phyloP scores from a whole-genome alignment of 2,797 vertebrate genomes.

The Babyrousa celebensis region DNA sequence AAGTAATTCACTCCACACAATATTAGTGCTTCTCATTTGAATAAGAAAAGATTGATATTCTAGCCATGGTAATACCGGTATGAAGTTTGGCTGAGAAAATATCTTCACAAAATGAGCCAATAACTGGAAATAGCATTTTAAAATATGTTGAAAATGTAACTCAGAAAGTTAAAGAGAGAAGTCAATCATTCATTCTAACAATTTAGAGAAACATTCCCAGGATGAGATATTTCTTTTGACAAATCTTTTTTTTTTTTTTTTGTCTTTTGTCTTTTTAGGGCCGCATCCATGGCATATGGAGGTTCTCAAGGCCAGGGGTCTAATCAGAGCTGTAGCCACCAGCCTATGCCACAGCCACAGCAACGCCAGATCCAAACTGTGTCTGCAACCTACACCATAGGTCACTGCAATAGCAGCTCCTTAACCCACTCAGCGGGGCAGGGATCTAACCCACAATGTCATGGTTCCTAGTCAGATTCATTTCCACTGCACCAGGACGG shows the following conservation, averaged over 20 bases:
- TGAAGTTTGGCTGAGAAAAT: slow-evolving; percentile 68
- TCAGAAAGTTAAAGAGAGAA: slow-evolving; percentile 77
- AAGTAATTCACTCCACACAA: background rate
- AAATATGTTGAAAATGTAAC: slow-evolving; percentile 58
- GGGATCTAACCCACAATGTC: too few relatives aligned
- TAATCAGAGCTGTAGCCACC: too few relatives aligned
- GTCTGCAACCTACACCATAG: too few relatives aligned
- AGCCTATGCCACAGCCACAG: too few relatives aligned
- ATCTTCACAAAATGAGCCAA: slow-evolving; percentile 84
- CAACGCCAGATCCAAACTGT: too few relatives aligned
- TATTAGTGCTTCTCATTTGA: slow-evolving; percentile 44
- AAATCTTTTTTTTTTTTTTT: background rate
- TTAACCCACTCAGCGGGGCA: too few relatives aligned
- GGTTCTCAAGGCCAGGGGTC: too few relatives aligned
- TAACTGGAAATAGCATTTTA: slow-evolving; percentile 79
- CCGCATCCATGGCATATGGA: too few relatives aligned
- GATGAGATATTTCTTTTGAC: background rate
- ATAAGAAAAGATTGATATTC: slow-evolving; percentile 5
- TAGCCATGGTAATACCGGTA: background rate
- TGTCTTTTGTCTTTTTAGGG: slow-evolving; percentile 16
- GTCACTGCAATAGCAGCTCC: too few relatives aligned
- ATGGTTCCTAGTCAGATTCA: too few relatives aligned
- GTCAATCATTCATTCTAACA: slow-evolving; percentile 55
- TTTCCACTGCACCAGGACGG: too few relatives aligned
- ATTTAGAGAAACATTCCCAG: slow-evolving; percentile 71